Percentiles rank a stretch among this genome's conserved stretches.
Conservation (phyloP, 1,140 invertebrate species). For the Diabrotica virgifera region DNA sequence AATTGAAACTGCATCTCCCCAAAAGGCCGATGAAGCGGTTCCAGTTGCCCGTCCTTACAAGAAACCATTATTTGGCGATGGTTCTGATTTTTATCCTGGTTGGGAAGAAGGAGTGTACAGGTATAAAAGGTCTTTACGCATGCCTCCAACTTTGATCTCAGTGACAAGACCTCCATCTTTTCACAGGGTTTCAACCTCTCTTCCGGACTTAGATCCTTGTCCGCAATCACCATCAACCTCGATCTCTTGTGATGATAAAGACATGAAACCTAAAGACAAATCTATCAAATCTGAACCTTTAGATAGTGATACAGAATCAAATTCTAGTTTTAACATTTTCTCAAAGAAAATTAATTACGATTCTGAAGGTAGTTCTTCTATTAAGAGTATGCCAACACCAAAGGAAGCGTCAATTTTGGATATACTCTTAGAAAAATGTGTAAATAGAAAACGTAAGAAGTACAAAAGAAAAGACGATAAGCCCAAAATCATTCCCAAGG, state of each 20-base stretch:
- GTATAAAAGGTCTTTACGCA: conserved; percentile 75
- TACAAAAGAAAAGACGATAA: conserved; percentile 54
- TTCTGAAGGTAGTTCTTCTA: conserved; percentile 60
- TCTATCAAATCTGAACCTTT: conserved; percentile 51
- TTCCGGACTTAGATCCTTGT: conserved; percentile 71
- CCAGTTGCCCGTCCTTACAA: conserved; percentile 43
- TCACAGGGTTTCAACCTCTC: conserved; percentile 63
- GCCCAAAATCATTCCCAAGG: conserved; percentile 55
- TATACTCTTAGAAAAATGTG: conserved; percentile 61
- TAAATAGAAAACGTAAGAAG: conserved; percentile 56
- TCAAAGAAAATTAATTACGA: conserved; percentile 61
- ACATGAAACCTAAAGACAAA: conserved; percentile 27
- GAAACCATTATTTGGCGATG: conserved; percentile 66
- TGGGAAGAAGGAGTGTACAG: conserved; percentile 79
- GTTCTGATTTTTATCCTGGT: conserved; percentile 69
- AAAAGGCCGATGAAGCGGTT: conserved; percentile 21
- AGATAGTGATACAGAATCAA: conserved; percentile 66
- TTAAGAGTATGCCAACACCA: conserved; percentile 37
- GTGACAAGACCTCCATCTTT: conserved; percentile 62
- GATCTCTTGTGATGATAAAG: conserved; percentile 51
- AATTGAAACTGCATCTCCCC: conserved; percentile 13
- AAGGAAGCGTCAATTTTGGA: conserved; percentile 63
- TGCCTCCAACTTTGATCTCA: conserved; percentile 73
- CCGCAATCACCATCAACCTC: conserved; percentile 63
- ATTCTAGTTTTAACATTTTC: conserved; percentile 59